Conservation (phyloP, 2,797 vertebrate species). For the Astyanax mexicanus region DNA sequence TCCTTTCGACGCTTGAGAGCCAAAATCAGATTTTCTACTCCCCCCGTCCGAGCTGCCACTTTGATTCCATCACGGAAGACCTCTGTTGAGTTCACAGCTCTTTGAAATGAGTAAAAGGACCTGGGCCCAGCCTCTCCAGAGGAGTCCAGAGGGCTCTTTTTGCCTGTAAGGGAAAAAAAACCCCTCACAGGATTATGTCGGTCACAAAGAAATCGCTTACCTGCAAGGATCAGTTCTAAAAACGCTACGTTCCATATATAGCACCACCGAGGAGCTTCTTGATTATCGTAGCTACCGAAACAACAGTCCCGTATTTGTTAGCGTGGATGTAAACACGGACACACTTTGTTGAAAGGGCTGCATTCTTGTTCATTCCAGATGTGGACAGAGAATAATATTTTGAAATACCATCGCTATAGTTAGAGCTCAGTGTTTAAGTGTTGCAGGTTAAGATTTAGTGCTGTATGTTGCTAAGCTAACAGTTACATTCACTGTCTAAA, state of each 20-base stretch:
- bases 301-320: slow-evolving; percentile 24
- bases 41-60: slow-evolving; percentile 91
- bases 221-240: slow-evolving; percentile 39
- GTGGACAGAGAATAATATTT: background rate
- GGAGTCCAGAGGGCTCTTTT: slow-evolving; percentile 42
- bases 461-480: background rate
- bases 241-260: slow-evolving; percentile 4
- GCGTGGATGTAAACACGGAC: slow-evolving; percentile 11
- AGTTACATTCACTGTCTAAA: background rate
- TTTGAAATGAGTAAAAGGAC: slow-evolving; percentile 94
- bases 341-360: slow-evolving; percentile 1
- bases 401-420: background rate
- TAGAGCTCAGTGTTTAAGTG: background rate
- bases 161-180: slow-evolving; percentile 25
- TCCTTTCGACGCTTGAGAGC: slow-evolving; percentile 75
- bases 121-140: slow-evolving; percentile 84
- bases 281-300: slow-evolving; percentile 9
- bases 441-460: background rate
- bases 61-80: slow-evolving; percentile 96
- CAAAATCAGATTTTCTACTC: slow-evolving; percentile 81
- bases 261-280: slow-evolving; percentile 2
- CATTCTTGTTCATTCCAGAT: slow-evolving; percentile 4
- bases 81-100: slow-evolving; percentile 94
- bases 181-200: slow-evolving; percentile 75
- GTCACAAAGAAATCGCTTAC: slow-evolving; percentile 73